Evolutionary conservation across 2,888 invertebrate species (phyloP).

Genomic region (Chrysopilus asiliformis): DNA sequence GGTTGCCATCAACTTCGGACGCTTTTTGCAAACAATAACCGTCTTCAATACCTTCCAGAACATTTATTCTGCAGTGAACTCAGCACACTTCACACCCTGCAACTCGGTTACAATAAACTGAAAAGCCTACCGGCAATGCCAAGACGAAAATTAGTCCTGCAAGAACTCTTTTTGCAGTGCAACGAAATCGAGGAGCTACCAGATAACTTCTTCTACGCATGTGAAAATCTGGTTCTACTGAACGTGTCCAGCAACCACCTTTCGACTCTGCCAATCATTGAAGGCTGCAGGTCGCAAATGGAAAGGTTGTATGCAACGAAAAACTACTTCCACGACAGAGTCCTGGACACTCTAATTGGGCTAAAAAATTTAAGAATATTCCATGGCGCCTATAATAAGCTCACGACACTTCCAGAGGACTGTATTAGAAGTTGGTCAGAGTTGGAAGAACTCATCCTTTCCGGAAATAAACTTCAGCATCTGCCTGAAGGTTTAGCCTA

Average conservation of each 20-base stretch:
- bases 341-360: slow-evolving; percentile 50
- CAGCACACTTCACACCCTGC: slow-evolving; percentile 55
- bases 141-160: slow-evolving; percentile 47
- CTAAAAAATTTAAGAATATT: slow-evolving; percentile 52
- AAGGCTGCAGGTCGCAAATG: slow-evolving; percentile 45
- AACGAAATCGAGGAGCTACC: slow-evolving; percentile 63
- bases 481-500: slow-evolving; percentile 63
- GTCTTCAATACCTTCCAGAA: slow-evolving; percentile 53
- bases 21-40: slow-evolving; percentile 63
- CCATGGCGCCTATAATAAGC: slow-evolving; percentile 66
- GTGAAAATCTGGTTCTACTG: slow-evolving; percentile 49
- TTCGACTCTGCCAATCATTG: slow-evolving; percentile 50
- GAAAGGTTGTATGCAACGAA: slow-evolving; percentile 61
- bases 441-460: slow-evolving; percentile 67
- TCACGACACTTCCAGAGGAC: slow-evolving; percentile 58
- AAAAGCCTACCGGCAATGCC: slow-evolving; percentile 59
- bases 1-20: slow-evolving; percentile 57
- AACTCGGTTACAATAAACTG: slow-evolving; percentile 65
- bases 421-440: slow-evolving; percentile 64
- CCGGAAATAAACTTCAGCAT: slow-evolving; percentile 64
- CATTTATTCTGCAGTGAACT: slow-evolving; percentile 62
- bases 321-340: slow-evolving; percentile 59
- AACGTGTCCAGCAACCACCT: slow-evolving; percentile 71
- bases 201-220: slow-evolving; percentile 58
- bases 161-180: slow-evolving; percentile 61